These are phyloP conservation scores for Sitta europaea DNA, from an alignment of 2,113 vertebrate species.

Conservation along the genomic window DNA sequence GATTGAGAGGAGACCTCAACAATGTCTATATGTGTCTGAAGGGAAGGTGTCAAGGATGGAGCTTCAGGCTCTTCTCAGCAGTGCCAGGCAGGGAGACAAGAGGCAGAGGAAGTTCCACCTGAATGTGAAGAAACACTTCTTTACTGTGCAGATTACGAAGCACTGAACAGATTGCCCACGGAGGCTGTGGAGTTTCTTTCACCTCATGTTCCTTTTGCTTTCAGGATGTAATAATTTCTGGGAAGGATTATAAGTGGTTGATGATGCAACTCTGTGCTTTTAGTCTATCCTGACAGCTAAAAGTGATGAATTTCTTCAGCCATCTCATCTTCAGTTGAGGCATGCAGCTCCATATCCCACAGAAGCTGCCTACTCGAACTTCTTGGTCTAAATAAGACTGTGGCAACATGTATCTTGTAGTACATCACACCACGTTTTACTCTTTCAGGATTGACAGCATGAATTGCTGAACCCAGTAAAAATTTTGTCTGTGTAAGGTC, in stretches of 20 bases:
- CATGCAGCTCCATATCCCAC: neutral
- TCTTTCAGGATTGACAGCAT: neutral
- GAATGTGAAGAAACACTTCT: neutral
- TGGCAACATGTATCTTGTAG: neutral
- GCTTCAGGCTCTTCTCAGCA: accelerated
- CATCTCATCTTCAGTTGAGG: neutral
- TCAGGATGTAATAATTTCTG: neutral
- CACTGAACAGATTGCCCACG: neutral
- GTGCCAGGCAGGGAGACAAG: neutral
- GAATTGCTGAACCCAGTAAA: neutral
- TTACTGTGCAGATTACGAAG: accelerated
- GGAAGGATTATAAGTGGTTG: neutral
- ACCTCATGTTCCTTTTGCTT: neutral
- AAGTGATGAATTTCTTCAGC: neutral
- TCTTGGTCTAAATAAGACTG: neutral
- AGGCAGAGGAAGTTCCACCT: neutral
- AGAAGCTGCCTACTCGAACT: neutral
- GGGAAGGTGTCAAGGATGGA: neutral
- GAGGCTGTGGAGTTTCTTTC: neutral
- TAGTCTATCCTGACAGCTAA: neutral
- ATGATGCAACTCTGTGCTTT: neutral
- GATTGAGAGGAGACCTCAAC: neutral
- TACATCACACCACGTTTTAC: neutral
- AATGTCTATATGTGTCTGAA: neutral
- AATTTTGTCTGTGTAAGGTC: neutral